These are phyloP conservation scores for Rostratula benghalensis DNA, from an alignment of 2,113 vertebrate species.

Conservation along the genomic window DNA sequence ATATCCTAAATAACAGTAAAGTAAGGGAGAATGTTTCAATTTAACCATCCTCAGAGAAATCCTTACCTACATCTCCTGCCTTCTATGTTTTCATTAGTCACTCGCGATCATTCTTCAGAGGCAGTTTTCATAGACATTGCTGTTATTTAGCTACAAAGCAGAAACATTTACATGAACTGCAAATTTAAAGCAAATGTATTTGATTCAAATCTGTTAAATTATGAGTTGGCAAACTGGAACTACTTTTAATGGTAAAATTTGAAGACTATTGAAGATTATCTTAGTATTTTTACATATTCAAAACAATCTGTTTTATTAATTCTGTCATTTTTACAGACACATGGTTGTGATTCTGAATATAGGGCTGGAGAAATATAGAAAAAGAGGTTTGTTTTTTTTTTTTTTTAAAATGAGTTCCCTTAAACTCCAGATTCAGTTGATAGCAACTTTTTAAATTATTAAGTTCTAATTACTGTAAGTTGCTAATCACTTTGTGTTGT, in stretches of 20 bases:
- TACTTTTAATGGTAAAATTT: neutral
- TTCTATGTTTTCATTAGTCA: neutral
- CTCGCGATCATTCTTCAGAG: neutral
- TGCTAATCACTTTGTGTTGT: neutral
- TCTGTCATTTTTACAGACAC: neutral
- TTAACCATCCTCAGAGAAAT: neutral
- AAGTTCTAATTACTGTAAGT: no score
- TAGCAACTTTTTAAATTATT: no score
- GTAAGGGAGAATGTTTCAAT: neutral
- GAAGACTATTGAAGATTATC: neutral
- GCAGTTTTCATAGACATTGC: neutral
- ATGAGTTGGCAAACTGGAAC: neutral
- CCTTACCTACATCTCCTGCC: neutral
- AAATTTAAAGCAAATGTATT: neutral
- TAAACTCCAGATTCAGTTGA: neutral
- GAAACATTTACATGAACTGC: neutral
- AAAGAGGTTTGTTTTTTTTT: neutral
- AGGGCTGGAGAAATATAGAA: neutral
- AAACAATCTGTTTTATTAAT: neutral
- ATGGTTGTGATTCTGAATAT: neutral
- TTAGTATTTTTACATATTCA: neutral
- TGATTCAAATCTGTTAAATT: neutral
- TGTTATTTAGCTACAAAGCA: neutral
- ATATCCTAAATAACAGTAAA: neutral
- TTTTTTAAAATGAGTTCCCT: neutral